phyloP scores from a whole-genome alignment of 2,888 invertebrate species.

The Andricus curvator region DNA sequence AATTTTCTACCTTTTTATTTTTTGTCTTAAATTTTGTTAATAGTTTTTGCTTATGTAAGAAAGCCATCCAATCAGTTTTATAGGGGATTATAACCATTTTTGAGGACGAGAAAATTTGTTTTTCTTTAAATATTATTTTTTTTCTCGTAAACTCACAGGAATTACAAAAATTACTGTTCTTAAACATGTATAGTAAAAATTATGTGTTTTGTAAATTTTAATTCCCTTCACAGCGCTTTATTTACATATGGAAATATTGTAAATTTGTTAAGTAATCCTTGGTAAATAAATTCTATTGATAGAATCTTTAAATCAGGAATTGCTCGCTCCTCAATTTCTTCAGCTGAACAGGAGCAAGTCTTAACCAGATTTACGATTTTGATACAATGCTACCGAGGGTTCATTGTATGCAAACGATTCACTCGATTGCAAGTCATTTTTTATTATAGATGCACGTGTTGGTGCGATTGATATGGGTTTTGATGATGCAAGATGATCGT shows the following conservation, averaged over 20 bases:
- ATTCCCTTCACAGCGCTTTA: background rate
- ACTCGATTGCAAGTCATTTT: background rate
- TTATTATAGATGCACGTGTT: background rate
- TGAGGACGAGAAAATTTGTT: no score
- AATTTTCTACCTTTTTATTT: no score
- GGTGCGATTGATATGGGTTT: background rate
- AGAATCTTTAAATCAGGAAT: background rate
- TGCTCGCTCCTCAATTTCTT: background rate
- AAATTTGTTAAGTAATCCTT: background rate
- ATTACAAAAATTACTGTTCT: no score
- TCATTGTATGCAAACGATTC: conserved; percentile 6
- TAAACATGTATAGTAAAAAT: no score
- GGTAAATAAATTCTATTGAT: background rate
- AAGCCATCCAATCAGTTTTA: no score
- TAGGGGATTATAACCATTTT: no score
- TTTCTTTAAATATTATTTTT: no score
- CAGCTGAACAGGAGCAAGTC: background rate
- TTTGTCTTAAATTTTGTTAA: no score
- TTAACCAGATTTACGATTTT: background rate
- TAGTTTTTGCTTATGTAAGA: no score
- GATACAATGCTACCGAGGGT: background rate
- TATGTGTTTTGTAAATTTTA: no score
- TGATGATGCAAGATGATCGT: background rate
- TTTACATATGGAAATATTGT: background rate
- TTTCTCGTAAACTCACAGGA: no score